Conservation (phyloP, 2,797 vertebrate genomes). For the Pagetopsis macropterus region DNA sequence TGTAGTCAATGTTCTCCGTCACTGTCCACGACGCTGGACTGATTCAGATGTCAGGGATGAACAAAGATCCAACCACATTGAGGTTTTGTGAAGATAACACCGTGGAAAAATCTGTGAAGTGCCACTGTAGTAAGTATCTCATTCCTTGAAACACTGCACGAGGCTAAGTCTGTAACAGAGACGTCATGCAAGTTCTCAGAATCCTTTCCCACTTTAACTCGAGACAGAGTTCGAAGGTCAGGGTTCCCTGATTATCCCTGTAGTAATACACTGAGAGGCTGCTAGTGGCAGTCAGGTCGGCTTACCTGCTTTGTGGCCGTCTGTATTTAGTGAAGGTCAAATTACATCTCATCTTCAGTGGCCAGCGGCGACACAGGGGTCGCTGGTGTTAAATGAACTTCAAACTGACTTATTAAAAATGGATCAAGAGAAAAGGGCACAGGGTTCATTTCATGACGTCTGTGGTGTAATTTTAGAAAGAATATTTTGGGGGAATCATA, state of each 20-base stretch:
- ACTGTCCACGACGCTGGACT: conserved; percentile 28
- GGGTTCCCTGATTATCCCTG: conserved; percentile 39
- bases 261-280: conserved; percentile 19
- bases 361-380: conserved; percentile 14
- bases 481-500: not conserved
- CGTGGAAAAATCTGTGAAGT: not conserved
- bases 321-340: conserved; percentile 32
- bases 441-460: conserved; percentile 13
- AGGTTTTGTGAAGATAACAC: conserved; percentile 11
- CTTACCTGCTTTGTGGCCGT: conserved; percentile 25
- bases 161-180: conserved; percentile 44
- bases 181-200: conserved; percentile 54
- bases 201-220: conserved; percentile 58
- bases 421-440: conserved; percentile 8
- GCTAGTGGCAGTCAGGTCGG: conserved; percentile 3
- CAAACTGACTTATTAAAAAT: conserved; percentile 42
- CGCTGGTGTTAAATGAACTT: conserved; percentile 48
- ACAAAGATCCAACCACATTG: conserved; percentile 7
- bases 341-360: conserved; percentile 42
- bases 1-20: conserved; percentile 25
- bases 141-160: conserved; percentile 2
- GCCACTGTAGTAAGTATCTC: not conserved
- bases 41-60: conserved; percentile 30
- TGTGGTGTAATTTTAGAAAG: not conserved
- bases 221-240: conserved; percentile 45